A percentile compares a stretch with the other conserved stretches of the same genome.
Evolutionary conservation across 1,140 invertebrate genomes (phyloP).

Genomic region (Streblospio benedicti): DNA sequence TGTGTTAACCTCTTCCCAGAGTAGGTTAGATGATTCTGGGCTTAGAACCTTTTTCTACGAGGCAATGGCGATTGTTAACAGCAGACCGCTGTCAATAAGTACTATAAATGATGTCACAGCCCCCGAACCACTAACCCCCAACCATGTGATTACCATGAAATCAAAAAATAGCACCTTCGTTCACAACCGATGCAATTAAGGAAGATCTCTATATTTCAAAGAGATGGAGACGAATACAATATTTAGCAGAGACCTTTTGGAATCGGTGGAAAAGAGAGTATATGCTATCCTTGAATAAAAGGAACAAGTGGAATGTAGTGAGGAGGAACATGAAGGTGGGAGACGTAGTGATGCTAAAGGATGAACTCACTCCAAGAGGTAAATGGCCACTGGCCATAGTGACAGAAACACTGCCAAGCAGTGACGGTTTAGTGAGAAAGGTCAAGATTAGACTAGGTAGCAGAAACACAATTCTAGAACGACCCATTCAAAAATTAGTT

Average conservation of each 20-base stretch:
- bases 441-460: too few species aligned
- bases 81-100: constrained; percentile 13
- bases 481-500: not conserved
- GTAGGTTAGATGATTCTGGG: not conserved
- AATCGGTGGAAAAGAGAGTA: constrained; percentile 20
- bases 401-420: constrained; percentile 1
- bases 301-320: constrained; percentile 17
- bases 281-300: constrained; percentile 16
- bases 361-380: not conserved
- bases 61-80: constrained; percentile 22
- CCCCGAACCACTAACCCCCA: constrained; percentile 18
- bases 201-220: constrained; percentile 10
- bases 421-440: constrained; percentile 14
- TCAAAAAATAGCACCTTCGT: not conserved
- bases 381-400: constrained; percentile 8
- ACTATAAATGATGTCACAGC: constrained; percentile 16
- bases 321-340: constrained; percentile 5
- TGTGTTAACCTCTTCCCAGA: constrained; percentile 8
- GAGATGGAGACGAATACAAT: constrained; percentile 22
- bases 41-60: constrained; percentile 23
- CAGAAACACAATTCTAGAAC: not conserved
- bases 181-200: constrained; percentile 7
- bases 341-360: constrained; percentile 11
- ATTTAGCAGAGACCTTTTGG: constrained; percentile 24
- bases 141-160: constrained; percentile 14